Conservation (phyloP, 1,140 invertebrate genomes). For the Metaphire vulgaris region DNA sequence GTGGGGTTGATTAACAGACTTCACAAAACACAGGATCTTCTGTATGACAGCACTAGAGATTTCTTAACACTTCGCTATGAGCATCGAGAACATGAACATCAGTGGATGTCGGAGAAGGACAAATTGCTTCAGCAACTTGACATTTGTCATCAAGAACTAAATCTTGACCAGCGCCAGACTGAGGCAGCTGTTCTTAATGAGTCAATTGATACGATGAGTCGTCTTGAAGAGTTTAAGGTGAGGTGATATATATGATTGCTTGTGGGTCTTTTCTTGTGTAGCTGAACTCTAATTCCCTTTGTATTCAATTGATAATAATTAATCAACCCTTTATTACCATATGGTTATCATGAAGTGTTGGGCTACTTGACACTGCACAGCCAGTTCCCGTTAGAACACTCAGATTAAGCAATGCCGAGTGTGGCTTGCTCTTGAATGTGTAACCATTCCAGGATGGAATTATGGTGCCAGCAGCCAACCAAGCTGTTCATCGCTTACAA, state of each 20-base stretch:
- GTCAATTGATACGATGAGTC: slow-evolving; percentile 31
- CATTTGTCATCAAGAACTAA: slow-evolving; percentile 34
- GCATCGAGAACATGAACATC: slow-evolving; percentile 43
- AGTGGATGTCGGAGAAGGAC: slow-evolving; percentile 54
- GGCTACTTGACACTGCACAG: no score
- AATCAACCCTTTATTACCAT: no score
- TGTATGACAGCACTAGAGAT: slow-evolving; percentile 52
- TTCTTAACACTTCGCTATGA: slow-evolving; percentile 48
- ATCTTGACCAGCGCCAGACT: slow-evolving; percentile 12
- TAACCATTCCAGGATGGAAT: no score
- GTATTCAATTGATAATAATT: no score
- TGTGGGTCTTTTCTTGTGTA: no score
- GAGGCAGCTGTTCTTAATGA: slow-evolving; percentile 39
- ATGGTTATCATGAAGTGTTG: no score
- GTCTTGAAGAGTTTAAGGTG: not conserved
- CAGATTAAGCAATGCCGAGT: no score
- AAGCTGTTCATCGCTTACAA: no score
- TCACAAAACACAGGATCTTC: slow-evolving; percentile 51
- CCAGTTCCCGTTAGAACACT: no score
- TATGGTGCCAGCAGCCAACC: no score
- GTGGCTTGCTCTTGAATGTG: no score
- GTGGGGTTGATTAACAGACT: slow-evolving; percentile 42
- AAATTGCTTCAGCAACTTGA: slow-evolving; percentile 34
- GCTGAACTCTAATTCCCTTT: no score
- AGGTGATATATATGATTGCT: not conserved